Evolutionary conservation across 2,888 invertebrate genomes (phyloP), one percentile per base, ranked within the genome.

Genomic region (Sarcophaga carnaria): DNA sequence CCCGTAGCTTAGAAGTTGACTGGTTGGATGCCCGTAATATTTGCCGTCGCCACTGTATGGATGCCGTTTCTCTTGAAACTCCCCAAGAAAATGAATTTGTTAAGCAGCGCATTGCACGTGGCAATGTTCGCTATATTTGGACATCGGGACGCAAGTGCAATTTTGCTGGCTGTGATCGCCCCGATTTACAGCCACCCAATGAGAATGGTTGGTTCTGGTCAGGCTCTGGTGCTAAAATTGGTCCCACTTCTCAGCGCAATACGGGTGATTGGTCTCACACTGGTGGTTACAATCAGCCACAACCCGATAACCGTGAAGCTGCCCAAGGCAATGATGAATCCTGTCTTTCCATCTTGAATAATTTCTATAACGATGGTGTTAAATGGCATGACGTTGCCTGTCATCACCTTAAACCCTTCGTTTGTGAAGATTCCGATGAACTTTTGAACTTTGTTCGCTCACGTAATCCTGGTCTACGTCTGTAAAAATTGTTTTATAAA

Each of bases 141-240:
- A 98, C 97, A 1, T 97, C 97, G 12, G 98, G 98, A 2, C 96
- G 98, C 88, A 97, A 98, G 93, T 98, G 98, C 92, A 98, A 98
- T 94, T 98, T 98, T 92, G 97, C 97, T 86, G 98, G 98, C 63
- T 98, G 97, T 93, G 97, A 97, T 94, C 95, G 97, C 80, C 94
- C 96, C 71, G 97, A 97, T 93, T 94, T 97, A 90, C 97, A 97
- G 94, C 97, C 97, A n/a, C 95, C 97, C 86, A 97, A 96, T 92
- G 95, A 97, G 89, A 97, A 97, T 93, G 97, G 97, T 80, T 98
- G 98, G 98, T 98, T 98, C 95, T 98, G 98, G 98, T 97, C 97
- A 8, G 98, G 97, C 88, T 97, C 97, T 11, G 98, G 98, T 49
- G 97, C 97, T 87, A 98, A 98, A 94, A 97, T 98, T 92, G 97